Base-by-base conservation (phyloP, 2,797 vertebrate genomes). In the Ctenopoma multispine region DNA sequence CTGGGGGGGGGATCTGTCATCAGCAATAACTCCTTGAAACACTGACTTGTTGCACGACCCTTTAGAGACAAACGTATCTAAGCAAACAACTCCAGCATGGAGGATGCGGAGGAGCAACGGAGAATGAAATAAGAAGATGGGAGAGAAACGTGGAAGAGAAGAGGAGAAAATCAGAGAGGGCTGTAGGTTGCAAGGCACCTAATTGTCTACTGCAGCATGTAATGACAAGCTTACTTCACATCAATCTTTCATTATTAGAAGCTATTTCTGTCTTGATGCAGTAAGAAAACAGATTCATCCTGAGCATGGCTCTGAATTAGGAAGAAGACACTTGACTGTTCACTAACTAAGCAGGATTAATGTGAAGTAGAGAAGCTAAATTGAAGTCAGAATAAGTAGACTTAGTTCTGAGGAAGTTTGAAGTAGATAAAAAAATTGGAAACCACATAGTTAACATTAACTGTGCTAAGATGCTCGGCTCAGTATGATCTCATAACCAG, bases 231-330 rank as follows among this genome's bases (percentile, higher is more conserved):
- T 94, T 92, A 91, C 92, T 90, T 86, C 78, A 72, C 92, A 93
- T 94, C 92, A 93, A 94, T 94, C 91, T 94, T 94, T 94, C 90
- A 95, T 94, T 93, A 94, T 94, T 94, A 93, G 88, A 89, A 79
- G 77, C 91, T 94, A 93, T 94, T 95, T 93, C 87, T 88, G 91
- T 90, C 89, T 75, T 40, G 77, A 82, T 87, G 90, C 80, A 83
- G 83, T 23, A 56, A 69, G 84, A 83, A 56, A 80, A 78, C 87
- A 73, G 80, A 83, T 79, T 80, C 82, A 77, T 88, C 85, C 57
- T 80, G 46, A 34, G 77, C 53, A 68, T 55, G 69, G 71, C 29
- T 56, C 77, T 69, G 75, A 75, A 77, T 79, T 77, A 85, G 68
- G 71, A 27, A 61, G 56, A 54, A 85, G 70, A 85, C 3, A 36